Evolutionary conservation across 2,888 invertebrate species (phyloP).

Genomic region (Caenorhabditis wallacei): DNA sequence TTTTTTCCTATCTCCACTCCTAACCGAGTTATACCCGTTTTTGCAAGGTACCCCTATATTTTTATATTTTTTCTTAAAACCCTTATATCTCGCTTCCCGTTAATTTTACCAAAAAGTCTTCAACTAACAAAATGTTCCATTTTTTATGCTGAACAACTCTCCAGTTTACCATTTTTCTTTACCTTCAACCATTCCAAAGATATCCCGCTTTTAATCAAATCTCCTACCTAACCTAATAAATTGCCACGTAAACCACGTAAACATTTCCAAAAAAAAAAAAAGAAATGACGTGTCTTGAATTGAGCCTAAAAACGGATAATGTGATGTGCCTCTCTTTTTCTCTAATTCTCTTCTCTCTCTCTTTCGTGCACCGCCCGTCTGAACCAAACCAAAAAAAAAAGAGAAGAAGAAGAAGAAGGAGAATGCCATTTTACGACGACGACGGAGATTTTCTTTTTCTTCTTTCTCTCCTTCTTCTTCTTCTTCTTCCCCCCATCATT

Average conservation of each 20-base stretch:
- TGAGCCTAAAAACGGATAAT: conserved; percentile 45
- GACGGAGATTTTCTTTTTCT: conserved; percentile 50
- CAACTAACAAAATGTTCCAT: no score
- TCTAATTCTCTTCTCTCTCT: conserved; percentile 14
- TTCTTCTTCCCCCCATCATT: conserved; percentile 33
- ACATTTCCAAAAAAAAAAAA: not conserved
- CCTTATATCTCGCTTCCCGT: no score
- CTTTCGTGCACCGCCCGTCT: not conserved
- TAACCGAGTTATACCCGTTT: not conserved
- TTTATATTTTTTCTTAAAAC: no score
- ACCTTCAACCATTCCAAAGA: not conserved
- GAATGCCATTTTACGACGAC: conserved; percentile 47
- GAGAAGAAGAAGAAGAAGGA: not conserved
- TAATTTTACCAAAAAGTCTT: no score
- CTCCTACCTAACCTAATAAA: not conserved
- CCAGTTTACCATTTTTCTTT: not conserved
- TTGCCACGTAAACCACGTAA: no score
- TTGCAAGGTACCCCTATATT: no score
- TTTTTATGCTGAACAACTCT: no score
- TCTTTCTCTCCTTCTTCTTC: conserved; percentile 41
- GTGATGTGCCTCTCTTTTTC: conserved; percentile 44
- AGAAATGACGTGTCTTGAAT: conserved; percentile 5
- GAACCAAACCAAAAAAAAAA: not conserved
- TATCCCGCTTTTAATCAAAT: no score
- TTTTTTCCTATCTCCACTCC: not conserved